Base-by-base conservation (phyloP, 2,113 vertebrate species). In the Lycaon pictus region DNA sequence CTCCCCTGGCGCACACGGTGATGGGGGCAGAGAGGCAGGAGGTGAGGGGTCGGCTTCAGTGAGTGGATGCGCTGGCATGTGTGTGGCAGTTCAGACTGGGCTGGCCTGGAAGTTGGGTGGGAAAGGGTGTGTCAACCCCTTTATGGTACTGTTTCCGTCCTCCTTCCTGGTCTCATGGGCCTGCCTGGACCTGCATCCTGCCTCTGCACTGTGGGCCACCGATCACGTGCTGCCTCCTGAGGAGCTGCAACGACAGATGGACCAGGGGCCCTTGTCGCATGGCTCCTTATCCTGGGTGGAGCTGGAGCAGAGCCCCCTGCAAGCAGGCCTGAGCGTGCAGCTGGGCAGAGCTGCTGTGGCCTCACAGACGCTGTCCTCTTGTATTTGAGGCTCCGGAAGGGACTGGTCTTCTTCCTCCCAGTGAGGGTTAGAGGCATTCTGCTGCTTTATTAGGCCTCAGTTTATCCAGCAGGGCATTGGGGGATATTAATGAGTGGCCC, bases 1-100 rank as follows among this genome's bases (percentile, higher is more conserved):
- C 5, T n/a, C 48, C 13, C 51, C 63, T 37, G 19, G 76, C 19
- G 32, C 43, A 69, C 12, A 25, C 58, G 56, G 16, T 53, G 53
- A 27, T 3, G 76, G 48, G 35, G 63, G 11, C 0, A 0, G 29
- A 48, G 37, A 27, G 0, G 2, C 3, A 13, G 43, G 9, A 25
- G 4, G 16, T 16, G 74, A 55, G 37, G 35, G 32, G 20, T 29
- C 25, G 48, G 65, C 71, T 86, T 81, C 32, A 15, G n/a, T n/a
- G 67, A 82, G 23, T 80, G 65, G 71, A 27, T 0, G 17, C 9
- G 43, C 63, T 53, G 27, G 29, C 62, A 1, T 32, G 51, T 48
- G 55, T 35, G 25, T 76, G 63, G 23, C 0, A 0, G 53, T 76
- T 74, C 35, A 63, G 63, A 65, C 11, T 11, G 0, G 16, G 9